Conservation (phyloP, 2,888 invertebrate species). For the Erannis defoliaria region DNA sequence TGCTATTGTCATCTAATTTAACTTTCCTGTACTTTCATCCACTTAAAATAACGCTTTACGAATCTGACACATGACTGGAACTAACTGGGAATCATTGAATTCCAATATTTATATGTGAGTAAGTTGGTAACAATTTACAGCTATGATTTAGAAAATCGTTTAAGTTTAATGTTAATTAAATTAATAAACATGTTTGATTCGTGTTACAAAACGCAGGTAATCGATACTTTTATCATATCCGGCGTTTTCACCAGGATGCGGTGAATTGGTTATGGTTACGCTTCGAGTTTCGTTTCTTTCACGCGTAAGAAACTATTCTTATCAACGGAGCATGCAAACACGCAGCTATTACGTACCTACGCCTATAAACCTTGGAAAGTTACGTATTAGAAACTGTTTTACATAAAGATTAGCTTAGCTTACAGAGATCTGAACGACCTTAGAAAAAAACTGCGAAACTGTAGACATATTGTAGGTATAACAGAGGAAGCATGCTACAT, state of each 20-base stretch:
- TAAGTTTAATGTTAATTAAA: no score
- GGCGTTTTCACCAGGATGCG: conserved; percentile 19
- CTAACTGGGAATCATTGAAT: no score
- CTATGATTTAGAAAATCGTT: no score
- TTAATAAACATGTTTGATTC: no score
- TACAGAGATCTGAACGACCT: background rate
- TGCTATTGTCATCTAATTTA: no score
- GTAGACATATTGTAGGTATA: no score
- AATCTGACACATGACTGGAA: no score
- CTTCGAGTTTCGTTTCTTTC: conserved; percentile 39
- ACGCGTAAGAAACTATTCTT: conserved; percentile 43
- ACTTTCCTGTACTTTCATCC: no score
- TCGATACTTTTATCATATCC: conserved; percentile 19
- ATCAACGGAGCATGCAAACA: conserved; percentile 44
- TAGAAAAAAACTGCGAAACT: background rate
- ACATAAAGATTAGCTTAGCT: background rate
- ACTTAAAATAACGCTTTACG: no score
- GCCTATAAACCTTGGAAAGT: conserved; percentile 43
- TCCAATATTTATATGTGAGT: no score
- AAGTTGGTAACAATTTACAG: no score
- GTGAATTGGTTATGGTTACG: conserved; percentile 22
- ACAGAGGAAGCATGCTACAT: background rate
- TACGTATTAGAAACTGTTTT: conserved; percentile 25
- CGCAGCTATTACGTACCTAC: conserved; percentile 46
- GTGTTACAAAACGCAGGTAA: conserved; percentile 7